Percentiles rank a stretch among this genome's conserved stretches.
These are phyloP conservation scores for Pipra filicauda DNA, from an alignment of 2,113 vertebrate species.

Conservation along the genomic window DNA sequence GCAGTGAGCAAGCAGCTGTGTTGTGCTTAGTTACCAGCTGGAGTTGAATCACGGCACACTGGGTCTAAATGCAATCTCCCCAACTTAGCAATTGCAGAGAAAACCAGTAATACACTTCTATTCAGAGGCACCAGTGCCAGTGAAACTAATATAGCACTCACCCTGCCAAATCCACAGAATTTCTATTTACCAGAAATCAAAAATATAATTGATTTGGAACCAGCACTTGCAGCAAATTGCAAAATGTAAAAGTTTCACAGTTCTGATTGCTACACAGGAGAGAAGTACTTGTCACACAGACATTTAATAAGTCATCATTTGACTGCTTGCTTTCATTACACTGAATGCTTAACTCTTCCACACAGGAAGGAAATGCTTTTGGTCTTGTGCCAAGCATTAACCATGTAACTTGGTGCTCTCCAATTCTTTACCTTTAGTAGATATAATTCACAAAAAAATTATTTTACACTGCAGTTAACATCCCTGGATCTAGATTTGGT, in stretches of 20 bases:
- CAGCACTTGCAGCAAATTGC: not conserved
- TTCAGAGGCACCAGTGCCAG: not conserved
- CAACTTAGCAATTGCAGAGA: not conserved
- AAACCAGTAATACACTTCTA: not conserved
- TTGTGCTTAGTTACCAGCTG: not conserved
- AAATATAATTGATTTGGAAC: not conserved
- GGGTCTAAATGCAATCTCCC: not conserved
- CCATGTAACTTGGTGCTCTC: not conserved
- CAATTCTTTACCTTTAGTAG: not conserved
- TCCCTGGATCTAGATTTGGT: not conserved
- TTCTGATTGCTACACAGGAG: not conserved
- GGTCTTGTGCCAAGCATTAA: not conserved
- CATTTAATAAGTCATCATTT: not conserved
- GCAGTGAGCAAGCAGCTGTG: not conserved
- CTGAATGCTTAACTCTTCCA: not conserved
- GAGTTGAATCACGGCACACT: not conserved
- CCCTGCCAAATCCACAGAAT: not conserved
- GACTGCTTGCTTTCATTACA: not conserved
- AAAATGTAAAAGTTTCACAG: not conserved
- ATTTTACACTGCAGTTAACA: not conserved
- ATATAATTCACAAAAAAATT: not conserved
- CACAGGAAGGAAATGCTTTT: not conserved
- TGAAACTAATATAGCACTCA: not conserved
- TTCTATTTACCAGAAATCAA: not conserved
- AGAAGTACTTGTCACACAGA: not conserved